phyloP scores from a whole-genome alignment of 2,888 invertebrate species.

The Plutella xylostella region DNA sequence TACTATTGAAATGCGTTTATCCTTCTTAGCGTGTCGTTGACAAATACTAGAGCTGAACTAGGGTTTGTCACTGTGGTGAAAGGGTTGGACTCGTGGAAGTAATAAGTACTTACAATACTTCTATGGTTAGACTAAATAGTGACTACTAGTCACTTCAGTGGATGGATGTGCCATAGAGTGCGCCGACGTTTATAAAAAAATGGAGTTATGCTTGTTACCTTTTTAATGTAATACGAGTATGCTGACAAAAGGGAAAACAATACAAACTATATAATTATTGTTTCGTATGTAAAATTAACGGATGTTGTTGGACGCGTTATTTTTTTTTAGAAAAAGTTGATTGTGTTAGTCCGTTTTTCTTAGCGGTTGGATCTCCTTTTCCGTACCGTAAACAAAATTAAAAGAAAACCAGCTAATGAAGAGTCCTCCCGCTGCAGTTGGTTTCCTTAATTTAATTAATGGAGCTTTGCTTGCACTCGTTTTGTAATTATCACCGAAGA shows the following conservation, averaged over 20 bases:
- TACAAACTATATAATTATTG: background rate
- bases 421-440: slow-evolving; percentile 1
- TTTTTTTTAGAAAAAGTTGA: background rate
- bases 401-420: slow-evolving; percentile 8
- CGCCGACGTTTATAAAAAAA: too few relatives aligned
- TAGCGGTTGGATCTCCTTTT: background rate
- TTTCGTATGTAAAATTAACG: background rate
- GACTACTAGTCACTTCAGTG: too few relatives aligned
- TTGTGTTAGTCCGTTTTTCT: background rate
- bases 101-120: too few relatives aligned
- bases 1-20: too few relatives aligned
- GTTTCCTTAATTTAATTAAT: slow-evolving; percentile 10
- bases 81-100: too few relatives aligned
- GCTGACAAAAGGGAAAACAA: background rate
- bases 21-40: too few relatives aligned
- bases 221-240: slow-evolving; percentile 3
- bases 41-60: too few relatives aligned
- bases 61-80: too few relatives aligned
- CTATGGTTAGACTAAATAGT: too few relatives aligned
- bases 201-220: background rate
- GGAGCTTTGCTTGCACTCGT: slow-evolving; percentile 9
- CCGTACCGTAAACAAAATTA: background rate
- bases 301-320: background rate
- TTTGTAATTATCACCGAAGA: slow-evolving; percentile 4
- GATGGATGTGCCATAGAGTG: too few relatives aligned